A percentile compares a stretch with the other conserved stretches of the same genome.
Evolutionary conservation across 1,140 invertebrate species (phyloP).

Genomic region (Brachionus sp.): DNA sequence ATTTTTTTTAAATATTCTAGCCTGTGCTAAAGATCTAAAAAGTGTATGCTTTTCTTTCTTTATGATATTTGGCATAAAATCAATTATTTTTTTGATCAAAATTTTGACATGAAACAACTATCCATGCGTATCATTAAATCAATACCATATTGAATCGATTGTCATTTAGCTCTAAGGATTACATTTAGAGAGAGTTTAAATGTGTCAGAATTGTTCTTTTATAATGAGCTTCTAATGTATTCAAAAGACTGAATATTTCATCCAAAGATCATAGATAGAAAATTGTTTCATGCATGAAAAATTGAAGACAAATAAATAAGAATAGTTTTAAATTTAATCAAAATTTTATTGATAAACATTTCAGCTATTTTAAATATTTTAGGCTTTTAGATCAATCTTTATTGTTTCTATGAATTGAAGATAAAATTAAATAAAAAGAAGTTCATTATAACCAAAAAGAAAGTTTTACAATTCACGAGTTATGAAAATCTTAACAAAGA

Average conservation of each 20-base stretch:
- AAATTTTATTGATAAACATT: no score
- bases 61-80: neutral
- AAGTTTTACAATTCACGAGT: no score
- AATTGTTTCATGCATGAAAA: no score
- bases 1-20: neutral
- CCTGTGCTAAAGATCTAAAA: neutral
- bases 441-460: no score
- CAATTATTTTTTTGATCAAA: neutral
- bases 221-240: neutral
- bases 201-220: neutral
- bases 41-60: neutral
- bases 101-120: neutral
- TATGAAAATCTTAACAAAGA: neutral
- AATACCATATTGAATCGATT: neutral
- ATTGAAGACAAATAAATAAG: no score
- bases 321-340: no score
- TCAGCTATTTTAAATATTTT: no score
- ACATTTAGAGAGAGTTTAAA: neutral
- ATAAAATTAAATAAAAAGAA: neutral
- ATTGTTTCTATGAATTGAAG: neutral
- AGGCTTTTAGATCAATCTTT: no score
- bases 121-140: neutral
- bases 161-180: neutral
- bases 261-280: no score
- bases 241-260: neutral